A percentile compares a stretch with the other conserved stretches of the same genome.
These are phyloP conservation scores for Hippolais icterina DNA, from an alignment of 2,113 vertebrate genomes.

Conservation along the genomic window DNA sequence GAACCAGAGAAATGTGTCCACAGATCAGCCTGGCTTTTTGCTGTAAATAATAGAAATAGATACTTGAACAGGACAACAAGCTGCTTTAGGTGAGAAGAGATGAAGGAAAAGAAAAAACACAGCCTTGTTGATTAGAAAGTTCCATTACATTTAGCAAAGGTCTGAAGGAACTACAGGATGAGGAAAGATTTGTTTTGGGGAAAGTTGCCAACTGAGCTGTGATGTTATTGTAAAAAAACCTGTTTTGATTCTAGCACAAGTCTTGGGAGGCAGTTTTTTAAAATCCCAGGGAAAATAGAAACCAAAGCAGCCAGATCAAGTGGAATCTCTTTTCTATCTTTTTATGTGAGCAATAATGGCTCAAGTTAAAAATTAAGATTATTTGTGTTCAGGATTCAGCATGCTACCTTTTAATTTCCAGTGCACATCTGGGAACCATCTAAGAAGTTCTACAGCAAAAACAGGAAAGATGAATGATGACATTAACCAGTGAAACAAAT, in stretches of 20 bases:
- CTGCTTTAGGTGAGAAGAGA: background rate
- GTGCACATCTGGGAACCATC: slow-evolving; percentile 48
- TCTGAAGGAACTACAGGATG: background rate
- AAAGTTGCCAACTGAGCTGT: slow-evolving; percentile 2
- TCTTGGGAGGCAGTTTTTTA: background rate
- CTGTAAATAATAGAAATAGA: background rate
- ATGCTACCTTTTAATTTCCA: slow-evolving; percentile 26
- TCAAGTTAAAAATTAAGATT: background rate
- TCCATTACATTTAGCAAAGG: background rate
- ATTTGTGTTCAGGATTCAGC: background rate
- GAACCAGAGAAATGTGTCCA: background rate
- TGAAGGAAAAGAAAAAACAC: background rate
- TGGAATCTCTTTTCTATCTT: background rate
- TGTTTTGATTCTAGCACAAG: background rate
- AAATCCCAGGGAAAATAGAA: slow-evolving; percentile 28
- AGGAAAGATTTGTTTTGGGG: slow-evolving; percentile 16
- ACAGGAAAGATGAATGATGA: slow-evolving; percentile 39
- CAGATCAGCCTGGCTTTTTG: background rate
- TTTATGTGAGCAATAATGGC: background rate
- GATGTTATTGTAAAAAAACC: slow-evolving; percentile 33
- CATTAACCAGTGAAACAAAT: slow-evolving; percentile 38
- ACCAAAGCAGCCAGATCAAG: background rate
- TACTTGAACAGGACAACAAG: background rate
- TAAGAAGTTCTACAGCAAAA: slow-evolving; percentile 41
- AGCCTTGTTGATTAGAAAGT: background rate